These are phyloP conservation scores for Momotus momota DNA, from an alignment of 2,797 vertebrate genomes.

Conservation along the genomic window DNA sequence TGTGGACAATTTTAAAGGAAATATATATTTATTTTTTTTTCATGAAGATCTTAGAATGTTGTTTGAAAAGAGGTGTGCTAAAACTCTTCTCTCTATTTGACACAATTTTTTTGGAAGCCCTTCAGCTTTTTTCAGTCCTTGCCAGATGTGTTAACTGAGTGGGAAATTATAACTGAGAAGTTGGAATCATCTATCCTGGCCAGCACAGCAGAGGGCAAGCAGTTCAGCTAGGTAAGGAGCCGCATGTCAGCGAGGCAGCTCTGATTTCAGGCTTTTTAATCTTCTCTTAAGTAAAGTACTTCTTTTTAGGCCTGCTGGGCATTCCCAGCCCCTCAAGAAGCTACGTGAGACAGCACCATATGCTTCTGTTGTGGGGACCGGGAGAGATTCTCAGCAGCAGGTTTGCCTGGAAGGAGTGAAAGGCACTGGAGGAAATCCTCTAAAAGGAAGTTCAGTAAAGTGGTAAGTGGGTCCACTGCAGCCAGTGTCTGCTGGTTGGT, in stretches of 20 bases:
- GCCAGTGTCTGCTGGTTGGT: background rate
- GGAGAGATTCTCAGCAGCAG: background rate
- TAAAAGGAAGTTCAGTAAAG: background rate
- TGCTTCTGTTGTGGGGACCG: background rate
- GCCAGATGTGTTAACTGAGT: background rate
- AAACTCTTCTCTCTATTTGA: background rate
- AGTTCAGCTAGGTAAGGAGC: background rate
- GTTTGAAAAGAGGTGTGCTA: background rate
- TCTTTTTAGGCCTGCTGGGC: background rate
- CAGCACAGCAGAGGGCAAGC: background rate
- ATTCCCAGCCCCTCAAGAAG: background rate
- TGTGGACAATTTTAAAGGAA: background rate
- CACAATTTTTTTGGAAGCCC: background rate
- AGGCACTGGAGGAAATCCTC: background rate
- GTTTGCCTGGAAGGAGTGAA: background rate
- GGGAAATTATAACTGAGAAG: background rate
- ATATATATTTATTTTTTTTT: background rate
- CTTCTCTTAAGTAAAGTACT: background rate
- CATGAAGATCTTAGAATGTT: background rate
- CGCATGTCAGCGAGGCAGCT: background rate
- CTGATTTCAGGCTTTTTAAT: background rate
- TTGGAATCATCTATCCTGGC: background rate
- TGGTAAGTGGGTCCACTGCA: rapidly evolving
- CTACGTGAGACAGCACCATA: rapidly evolving
- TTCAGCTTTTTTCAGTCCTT: background rate